Percentiles rank a stretch among this genome's conserved stretches.
Conservation (phyloP, 2,888 invertebrate species). For the Homarus gammarus region DNA sequence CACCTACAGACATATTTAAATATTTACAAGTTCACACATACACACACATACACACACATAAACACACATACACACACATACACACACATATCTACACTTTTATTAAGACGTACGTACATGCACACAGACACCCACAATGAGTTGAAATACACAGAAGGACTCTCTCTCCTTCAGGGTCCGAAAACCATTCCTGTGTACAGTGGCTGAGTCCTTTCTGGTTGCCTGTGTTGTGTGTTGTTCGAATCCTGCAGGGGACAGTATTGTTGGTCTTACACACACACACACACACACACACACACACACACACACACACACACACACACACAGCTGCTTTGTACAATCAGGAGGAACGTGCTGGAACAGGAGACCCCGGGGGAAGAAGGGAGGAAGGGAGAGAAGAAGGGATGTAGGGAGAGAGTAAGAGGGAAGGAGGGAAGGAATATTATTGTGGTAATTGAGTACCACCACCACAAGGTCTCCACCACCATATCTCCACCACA, state of each 20-base stretch:
- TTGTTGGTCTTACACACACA: too few relatives aligned
- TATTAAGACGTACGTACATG: background rate
- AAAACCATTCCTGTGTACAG: too few relatives aligned
- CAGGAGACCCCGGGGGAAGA: too few relatives aligned
- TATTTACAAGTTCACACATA: background rate
- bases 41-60: conserved; percentile 25
- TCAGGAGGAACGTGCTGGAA: background rate
- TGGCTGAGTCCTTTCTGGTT: too few relatives aligned
- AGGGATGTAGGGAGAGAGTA: conserved; percentile 3
- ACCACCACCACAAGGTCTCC: too few relatives aligned
- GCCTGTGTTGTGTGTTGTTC: too few relatives aligned
- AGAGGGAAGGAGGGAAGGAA: conserved; percentile 1
- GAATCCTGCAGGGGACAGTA: too few relatives aligned
- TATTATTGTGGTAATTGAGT: too few relatives aligned
- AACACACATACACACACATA: conserved; percentile 25
- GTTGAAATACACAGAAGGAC: background rate
- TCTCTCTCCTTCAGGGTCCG: background rate
- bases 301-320: background rate
- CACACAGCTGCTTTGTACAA: background rate
- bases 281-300: background rate
- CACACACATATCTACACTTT: too few relatives aligned
- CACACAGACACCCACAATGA: conserved; percentile 11
- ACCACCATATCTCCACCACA: too few relatives aligned
- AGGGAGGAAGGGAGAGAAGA: background rate
- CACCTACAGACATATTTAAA: too few relatives aligned